A percentile compares a stretch with the other conserved stretches of the same genome.
Evolutionary conservation across 2,113 vertebrate species (phyloP).

Genomic region (Anguilla japonica): DNA sequence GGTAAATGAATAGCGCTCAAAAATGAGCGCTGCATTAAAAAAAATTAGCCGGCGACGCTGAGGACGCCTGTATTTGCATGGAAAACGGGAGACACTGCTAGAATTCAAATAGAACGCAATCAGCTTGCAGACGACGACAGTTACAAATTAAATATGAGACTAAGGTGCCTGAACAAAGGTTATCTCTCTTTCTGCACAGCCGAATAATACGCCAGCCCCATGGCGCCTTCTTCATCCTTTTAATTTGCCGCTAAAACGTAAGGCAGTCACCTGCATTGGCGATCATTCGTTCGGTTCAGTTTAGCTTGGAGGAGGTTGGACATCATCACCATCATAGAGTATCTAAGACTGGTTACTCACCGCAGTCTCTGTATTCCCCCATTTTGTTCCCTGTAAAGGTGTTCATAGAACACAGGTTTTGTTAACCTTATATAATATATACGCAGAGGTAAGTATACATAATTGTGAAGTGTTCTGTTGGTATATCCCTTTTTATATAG

Average conservation of each 20-base stretch:
- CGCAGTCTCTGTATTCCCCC: neutral
- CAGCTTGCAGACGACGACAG: constrained; percentile 46
- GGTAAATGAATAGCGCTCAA: neutral
- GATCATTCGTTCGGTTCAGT: constrained; percentile 19
- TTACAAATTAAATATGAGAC: constrained; percentile 51
- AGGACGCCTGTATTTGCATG: constrained; percentile 33
- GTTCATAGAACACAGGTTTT: neutral
- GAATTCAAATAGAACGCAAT: constrained; percentile 47
- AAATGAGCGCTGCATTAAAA: constrained; percentile 4
- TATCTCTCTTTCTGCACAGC: constrained; percentile 41
- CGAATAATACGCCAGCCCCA: constrained; percentile 38
- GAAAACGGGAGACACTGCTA: constrained; percentile 34
- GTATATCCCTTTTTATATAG: neutral
- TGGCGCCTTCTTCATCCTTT: constrained; percentile 27
- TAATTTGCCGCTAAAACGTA: constrained; percentile 26
- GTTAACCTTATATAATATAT: neutral
- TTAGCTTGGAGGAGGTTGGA: neutral
- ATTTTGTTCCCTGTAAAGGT: neutral
- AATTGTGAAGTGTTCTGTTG: neutral
- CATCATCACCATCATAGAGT: neutral
- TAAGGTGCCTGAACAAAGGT: constrained; percentile 44
- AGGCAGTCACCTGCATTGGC: constrained; percentile 18
- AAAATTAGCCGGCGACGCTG: constrained; percentile 3
- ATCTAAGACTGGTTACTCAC: neutral
- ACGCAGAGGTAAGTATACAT: neutral